These are phyloP conservation scores for Amphiprion clarkii DNA, from an alignment of 2,797 vertebrate species.

Conservation along the genomic window DNA sequence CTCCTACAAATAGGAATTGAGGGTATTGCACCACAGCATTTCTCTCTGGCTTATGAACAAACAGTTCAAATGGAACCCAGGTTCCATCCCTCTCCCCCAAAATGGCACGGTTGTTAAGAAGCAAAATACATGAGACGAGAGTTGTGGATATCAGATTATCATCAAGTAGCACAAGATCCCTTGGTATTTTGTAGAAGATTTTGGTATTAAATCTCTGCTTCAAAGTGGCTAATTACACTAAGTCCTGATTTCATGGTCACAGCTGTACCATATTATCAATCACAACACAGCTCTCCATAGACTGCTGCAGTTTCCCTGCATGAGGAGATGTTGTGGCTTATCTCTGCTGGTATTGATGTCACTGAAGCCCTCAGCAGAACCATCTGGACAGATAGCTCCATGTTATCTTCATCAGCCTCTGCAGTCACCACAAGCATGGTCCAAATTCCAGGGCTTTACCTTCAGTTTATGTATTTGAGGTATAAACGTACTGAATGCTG, in stretches of 20 bases:
- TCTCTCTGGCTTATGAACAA: constrained; percentile 81
- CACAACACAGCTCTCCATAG: constrained; percentile 77
- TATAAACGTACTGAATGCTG: constrained; percentile 1
- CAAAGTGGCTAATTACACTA: constrained; percentile 88
- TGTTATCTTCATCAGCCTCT: constrained; percentile 51
- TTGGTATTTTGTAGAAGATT: constrained; percentile 85
- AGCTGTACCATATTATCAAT: constrained; percentile 87
- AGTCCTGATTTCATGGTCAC: constrained; percentile 89
- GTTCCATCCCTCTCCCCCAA: constrained; percentile 62
- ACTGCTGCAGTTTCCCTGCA: constrained; percentile 57
- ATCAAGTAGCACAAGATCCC: constrained; percentile 85
- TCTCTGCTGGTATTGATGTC: constrained; percentile 80
- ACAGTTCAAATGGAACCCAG: constrained; percentile 80
- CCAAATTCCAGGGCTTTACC: constrained; percentile 42
- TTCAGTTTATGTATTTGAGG: constrained; percentile 1
- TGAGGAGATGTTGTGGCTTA: constrained; percentile 73
- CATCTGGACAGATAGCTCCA: constrained; percentile 66
- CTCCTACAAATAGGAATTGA: constrained; percentile 73
- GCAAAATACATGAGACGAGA: constrained; percentile 78
- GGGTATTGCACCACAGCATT: constrained; percentile 69
- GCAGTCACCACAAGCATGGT: constrained; percentile 22
- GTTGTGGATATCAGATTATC: constrained; percentile 87
- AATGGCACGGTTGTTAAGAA: constrained; percentile 75
- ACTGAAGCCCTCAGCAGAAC: constrained; percentile 56
- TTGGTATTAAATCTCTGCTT: constrained; percentile 88